A percentile compares a stretch with the other conserved stretches of the same genome.
Evolutionary conservation across 2,113 vertebrate genomes (phyloP).

Genomic region (Cardinalis cardinalis): DNA sequence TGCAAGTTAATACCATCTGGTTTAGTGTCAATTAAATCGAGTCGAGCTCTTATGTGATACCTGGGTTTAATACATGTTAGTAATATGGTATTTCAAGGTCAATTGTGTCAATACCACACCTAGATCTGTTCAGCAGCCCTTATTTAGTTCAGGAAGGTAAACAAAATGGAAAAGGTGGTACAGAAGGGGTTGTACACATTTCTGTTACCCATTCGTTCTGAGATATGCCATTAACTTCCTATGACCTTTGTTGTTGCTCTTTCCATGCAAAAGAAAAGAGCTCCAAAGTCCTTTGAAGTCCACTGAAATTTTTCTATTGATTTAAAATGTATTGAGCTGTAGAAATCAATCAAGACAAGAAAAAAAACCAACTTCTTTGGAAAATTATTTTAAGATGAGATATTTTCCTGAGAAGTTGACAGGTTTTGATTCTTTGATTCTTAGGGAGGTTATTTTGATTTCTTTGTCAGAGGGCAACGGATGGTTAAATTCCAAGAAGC

Average conservation of each 20-base stretch:
- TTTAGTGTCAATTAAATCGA: background rate
- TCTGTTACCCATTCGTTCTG: background rate
- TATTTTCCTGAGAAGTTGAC: background rate
- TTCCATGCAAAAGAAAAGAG: background rate
- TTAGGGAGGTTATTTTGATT: background rate
- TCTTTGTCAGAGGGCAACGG: background rate
- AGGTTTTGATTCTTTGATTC: slow-evolving; percentile 2
- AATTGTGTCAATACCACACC: background rate
- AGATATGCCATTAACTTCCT: background rate
- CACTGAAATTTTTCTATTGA: background rate
- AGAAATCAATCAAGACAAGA: background rate
- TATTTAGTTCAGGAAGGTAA: background rate
- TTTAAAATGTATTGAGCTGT: background rate
- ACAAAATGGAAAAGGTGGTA: background rate
- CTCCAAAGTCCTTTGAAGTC: background rate
- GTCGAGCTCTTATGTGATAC: background rate
- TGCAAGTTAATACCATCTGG: background rate
- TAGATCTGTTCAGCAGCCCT: background rate
- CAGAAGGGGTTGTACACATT: background rate
- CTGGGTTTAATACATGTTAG: background rate
- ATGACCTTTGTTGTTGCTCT: background rate
- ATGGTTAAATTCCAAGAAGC: background rate
- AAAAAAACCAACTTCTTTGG: background rate
- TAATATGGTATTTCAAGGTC: background rate
- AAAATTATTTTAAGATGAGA: background rate